Conservation (phyloP, 2,888 invertebrate species). For the Crepidodera aurea region DNA sequence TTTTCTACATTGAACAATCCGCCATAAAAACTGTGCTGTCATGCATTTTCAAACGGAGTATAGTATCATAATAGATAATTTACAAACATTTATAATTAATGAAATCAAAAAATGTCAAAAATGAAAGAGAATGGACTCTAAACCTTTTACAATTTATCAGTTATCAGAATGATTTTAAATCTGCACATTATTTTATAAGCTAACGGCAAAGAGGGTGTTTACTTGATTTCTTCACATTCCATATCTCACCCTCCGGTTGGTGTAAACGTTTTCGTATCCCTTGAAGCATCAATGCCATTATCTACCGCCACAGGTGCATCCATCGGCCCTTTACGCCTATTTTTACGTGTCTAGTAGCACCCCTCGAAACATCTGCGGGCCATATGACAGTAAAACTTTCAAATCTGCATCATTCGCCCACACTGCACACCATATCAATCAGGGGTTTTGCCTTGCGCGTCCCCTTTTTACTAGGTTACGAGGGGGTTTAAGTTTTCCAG, state of each 20-base stretch:
- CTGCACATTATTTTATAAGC: too few species aligned
- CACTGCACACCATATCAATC: constrained; percentile 39
- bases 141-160: too few species aligned
- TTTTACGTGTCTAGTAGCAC: constrained; percentile 20
- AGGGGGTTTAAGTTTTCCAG: constrained; percentile 29
- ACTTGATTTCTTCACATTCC: constrained; percentile 10
- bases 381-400: constrained; percentile 17
- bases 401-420: constrained; percentile 21
- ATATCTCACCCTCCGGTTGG: constrained; percentile 12
- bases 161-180: too few species aligned
- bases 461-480: constrained; percentile 37
- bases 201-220: too few species aligned
- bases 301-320: constrained; percentile 31
- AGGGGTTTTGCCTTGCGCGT: constrained; percentile 42
- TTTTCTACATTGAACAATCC: too few species aligned
- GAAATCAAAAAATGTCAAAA: too few species aligned
- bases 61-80: too few species aligned
- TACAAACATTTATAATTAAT: too few species aligned
- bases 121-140: too few species aligned
- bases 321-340: constrained; percentile 21
- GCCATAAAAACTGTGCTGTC: too few species aligned
- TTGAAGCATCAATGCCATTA: constrained; percentile 12
- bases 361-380: constrained; percentile 15
- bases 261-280: constrained; percentile 6
- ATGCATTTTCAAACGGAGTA: too few species aligned